A percentile compares a stretch with the other conserved stretches of the same genome.
These are phyloP conservation scores for Cyrtodaria siliqua DNA, from an alignment of 2,888 invertebrate genomes.

Conservation along the genomic window DNA sequence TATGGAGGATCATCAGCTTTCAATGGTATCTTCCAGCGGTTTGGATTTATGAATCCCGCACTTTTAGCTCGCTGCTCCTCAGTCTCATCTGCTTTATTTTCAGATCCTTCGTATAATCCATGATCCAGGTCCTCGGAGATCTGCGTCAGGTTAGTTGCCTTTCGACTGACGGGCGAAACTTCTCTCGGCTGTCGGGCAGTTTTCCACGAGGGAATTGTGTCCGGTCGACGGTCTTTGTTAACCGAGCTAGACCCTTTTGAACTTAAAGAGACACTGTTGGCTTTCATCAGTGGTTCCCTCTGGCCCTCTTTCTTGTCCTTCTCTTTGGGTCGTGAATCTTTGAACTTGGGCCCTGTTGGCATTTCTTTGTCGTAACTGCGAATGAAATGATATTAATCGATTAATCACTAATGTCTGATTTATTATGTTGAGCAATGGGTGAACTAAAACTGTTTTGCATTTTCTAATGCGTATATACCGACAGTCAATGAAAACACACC, in stretches of 20 bases:
- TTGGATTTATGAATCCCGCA: conserved; percentile 66
- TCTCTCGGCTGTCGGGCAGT: conserved; percentile 19
- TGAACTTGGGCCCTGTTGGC: conserved; percentile 52
- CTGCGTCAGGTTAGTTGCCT: conserved; percentile 44
- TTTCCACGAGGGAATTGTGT: conserved; percentile 50
- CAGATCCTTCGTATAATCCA: conserved; percentile 44
- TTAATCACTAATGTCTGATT: no score
- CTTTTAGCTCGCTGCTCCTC: conserved; percentile 45
- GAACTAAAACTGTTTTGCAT: no score
- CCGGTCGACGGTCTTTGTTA: conserved; percentile 34
- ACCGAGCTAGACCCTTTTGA: conserved; percentile 8
- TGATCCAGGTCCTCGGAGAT: conserved; percentile 47
- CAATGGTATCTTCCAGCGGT: conserved; percentile 79
- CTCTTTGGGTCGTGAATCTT: conserved; percentile 25
- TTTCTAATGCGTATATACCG: no score
- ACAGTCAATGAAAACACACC: no score
- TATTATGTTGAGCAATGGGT: no score
- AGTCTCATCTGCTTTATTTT: conserved; percentile 17
- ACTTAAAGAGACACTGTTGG: conserved; percentile 66
- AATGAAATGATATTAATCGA: not conserved
- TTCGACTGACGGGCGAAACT: conserved; percentile 48
- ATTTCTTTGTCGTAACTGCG: conserved; percentile 50
- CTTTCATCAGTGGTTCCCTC: conserved; percentile 60
- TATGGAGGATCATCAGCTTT: conserved; percentile 76
- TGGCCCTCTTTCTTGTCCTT: conserved; percentile 31